Conservation (phyloP, 2,797 vertebrate species). For the Momotus momota region DNA sequence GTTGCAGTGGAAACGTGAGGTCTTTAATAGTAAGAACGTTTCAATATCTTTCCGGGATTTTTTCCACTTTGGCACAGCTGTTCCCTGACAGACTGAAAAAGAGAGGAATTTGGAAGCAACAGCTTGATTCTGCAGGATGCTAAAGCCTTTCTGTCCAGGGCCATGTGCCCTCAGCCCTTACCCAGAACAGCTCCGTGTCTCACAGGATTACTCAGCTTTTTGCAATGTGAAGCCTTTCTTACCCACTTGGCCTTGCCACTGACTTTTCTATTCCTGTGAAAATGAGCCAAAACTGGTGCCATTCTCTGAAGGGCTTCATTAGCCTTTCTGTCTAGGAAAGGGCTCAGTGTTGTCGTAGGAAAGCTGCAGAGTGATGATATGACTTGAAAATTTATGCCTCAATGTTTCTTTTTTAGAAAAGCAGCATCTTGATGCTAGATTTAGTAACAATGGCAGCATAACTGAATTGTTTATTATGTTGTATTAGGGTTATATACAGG, state of each 20-base stretch:
- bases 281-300: background rate
- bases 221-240: background rate
- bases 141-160: background rate
- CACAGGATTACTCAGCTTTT: background rate
- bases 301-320: background rate
- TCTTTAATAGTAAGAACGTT: conserved; percentile 51
- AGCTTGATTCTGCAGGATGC: background rate
- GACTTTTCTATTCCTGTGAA: background rate
- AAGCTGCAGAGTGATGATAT: background rate
- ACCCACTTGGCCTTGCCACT: background rate
- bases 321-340: conserved; percentile 29
- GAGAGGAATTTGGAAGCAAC: conserved; percentile 32
- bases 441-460: background rate
- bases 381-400: background rate
- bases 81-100: conserved; percentile 50
- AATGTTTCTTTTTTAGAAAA: background rate
- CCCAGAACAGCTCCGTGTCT: background rate
- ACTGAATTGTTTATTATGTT: background rate
- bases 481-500: conserved; percentile 17
- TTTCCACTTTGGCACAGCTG: conserved; percentile 49
- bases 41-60: conserved; percentile 52
- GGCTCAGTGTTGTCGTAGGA: background rate
- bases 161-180: background rate
- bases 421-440: background rate
- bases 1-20: conserved; percentile 49